These are phyloP conservation scores for Oxyura jamaicensis DNA, from an alignment of 2,113 vertebrate genomes.

Conservation along the genomic window DNA sequence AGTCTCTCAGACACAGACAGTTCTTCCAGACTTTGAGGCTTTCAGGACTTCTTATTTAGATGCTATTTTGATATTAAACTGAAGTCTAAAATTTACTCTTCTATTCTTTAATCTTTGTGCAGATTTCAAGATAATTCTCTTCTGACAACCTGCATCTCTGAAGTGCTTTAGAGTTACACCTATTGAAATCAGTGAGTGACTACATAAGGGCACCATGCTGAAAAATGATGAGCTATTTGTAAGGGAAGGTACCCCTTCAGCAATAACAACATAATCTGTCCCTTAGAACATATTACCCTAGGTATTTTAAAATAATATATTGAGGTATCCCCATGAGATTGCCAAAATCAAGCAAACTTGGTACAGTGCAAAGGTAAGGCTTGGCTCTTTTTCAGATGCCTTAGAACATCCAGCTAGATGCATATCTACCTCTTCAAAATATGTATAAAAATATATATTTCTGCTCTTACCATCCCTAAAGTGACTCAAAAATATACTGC, in stretches of 20 bases:
- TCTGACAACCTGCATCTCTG: not conserved
- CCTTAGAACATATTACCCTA: not conserved
- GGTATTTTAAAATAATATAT: not conserved
- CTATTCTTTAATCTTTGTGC: not conserved
- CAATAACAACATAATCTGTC: not conserved
- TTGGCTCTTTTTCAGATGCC: not conserved
- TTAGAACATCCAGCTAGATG: not conserved
- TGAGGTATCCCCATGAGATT: not conserved
- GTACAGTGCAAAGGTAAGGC: not conserved
- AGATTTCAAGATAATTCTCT: not conserved
- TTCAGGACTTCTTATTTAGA: not conserved
- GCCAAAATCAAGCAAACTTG: not conserved
- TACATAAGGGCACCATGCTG: not conserved
- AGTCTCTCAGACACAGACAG: not conserved
- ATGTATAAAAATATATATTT: not conserved
- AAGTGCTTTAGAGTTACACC: not conserved
- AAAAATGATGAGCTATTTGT: not conserved
- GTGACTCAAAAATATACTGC: not conserved
- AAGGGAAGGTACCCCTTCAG: not conserved
- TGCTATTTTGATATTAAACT: not conserved
- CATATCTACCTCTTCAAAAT: constrained; percentile 6
- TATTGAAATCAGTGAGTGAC: not conserved
- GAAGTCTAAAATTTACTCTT: not conserved
- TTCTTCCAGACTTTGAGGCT: not conserved
- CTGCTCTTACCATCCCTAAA: not conserved